These are phyloP conservation scores for Drosophila nr. perissopoda DNA, from an alignment of 2,888 invertebrate genomes.

Conservation along the genomic window DNA sequence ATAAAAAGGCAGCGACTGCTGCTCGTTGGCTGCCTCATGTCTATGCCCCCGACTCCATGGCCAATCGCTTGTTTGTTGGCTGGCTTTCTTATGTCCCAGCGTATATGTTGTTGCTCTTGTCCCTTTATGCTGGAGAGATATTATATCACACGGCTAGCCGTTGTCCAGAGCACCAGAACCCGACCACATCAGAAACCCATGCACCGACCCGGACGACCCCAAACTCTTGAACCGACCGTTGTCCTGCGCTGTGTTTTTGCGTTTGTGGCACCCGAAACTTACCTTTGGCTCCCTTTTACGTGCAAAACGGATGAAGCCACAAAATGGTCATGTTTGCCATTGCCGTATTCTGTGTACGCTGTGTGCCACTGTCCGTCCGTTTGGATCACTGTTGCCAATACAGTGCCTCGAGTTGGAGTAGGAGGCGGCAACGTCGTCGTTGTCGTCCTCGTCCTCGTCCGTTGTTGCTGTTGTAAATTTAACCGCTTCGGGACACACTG, in stretches of 20 bases:
- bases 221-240: conserved; percentile 25
- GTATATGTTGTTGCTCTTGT: conserved; percentile 44
- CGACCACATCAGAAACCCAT: conserved; percentile 2
- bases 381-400: conserved; percentile 26
- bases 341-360: conserved; percentile 40
- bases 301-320: conserved; percentile 61
- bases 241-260: conserved; percentile 51
- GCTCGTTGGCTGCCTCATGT: conserved; percentile 54
- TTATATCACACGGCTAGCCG: conserved; percentile 75
- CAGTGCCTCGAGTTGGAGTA: conserved; percentile 24
- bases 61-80: conserved; percentile 75
- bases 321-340: conserved; percentile 79
- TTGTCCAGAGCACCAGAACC: conserved; percentile 49
- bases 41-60: conserved; percentile 57
- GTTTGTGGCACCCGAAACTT: conserved; percentile 67
- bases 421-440: conserved; percentile 34
- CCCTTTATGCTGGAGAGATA: conserved; percentile 79
- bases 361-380: conserved; percentile 50
- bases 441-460: conserved; percentile 3
- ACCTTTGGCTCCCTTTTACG: conserved; percentile 67
- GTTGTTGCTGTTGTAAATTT: conserved; percentile 79
- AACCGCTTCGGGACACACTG: conserved; percentile 84
- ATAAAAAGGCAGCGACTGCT: conserved; percentile 34
- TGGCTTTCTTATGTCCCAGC: conserved; percentile 75
- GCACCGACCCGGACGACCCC: conserved; percentile 2